Percentiles rank a stretch among this genome's conserved stretches.
phyloP scores from a whole-genome alignment of 2,888 invertebrate genomes.

The Diplolepis rosae region DNA sequence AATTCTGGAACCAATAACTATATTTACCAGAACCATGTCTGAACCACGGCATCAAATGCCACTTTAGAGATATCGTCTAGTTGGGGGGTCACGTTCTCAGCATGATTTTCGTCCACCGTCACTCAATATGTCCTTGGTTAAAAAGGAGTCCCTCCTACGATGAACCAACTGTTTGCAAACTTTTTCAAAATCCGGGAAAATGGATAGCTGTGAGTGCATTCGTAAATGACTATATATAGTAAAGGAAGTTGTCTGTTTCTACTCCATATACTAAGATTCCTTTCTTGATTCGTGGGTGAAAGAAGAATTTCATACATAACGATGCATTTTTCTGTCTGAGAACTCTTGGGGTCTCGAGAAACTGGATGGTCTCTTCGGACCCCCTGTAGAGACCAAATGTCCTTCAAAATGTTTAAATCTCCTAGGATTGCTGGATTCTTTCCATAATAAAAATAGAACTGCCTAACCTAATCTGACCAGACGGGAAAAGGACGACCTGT shows the following conservation, averaged over 20 bases:
- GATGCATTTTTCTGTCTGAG: not conserved
- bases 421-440: not conserved
- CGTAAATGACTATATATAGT: not conserved
- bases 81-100: constrained; percentile 9
- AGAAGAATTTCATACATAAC: not conserved
- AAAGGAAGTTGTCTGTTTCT: not conserved
- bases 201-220: not conserved
- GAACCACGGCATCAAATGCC: not conserved
- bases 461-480: constrained; percentile 2
- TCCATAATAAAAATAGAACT: constrained; percentile 1
- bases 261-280: not conserved
- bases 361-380: not conserved
- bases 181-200: constrained; percentile 15
- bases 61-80: constrained; percentile 26
- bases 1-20: constrained; percentile 20
- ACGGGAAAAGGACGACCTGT: constrained; percentile 15
- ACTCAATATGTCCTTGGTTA: constrained; percentile 2
- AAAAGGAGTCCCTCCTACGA: not conserved
- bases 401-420: not conserved
- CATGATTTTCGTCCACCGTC: constrained; percentile 16
- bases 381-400: not conserved
- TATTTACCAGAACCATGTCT: constrained; percentile 18
- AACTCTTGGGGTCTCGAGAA: not conserved
- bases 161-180: constrained; percentile 18
- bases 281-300: not conserved